Base-by-base conservation (phyloP, 2,113 vertebrate species). In the Lota lota region DNA sequence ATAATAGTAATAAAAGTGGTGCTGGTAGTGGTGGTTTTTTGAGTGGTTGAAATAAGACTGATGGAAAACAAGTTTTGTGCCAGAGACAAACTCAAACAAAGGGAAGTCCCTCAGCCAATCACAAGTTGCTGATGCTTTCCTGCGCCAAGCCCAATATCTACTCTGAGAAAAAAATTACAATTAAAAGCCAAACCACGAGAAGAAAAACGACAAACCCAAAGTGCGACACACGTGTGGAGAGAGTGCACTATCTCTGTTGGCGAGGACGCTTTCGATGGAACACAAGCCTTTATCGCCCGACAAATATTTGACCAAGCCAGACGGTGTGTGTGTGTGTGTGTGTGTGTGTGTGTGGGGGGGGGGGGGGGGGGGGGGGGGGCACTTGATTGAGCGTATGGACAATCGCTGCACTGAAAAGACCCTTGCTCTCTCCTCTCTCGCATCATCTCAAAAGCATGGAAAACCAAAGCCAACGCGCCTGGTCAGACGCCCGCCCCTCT, bases 251-350 rank as follows among this genome's bases (percentile, higher is more conserved):
- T 67, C 57, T 63, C 61, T 16, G 14, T 20, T 22, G 59, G 14
- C 19, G 24, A 79, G 33, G 63, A 64, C 18, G 63, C 24, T 68
- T 72, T 76, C 33, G 40, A 60, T 2, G 15, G 61, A 28, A 66
- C 3, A 77, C 73, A 79, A 71, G 53, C 69, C 72, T 64, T 68
- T 61, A 61, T 69, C 16, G 16, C 3, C 51, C 5, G 17, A 72
- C 78, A 87, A 85, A 87, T 89, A 83, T 89, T 87, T 83, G 80
- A 47, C 79, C 71, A 58, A 76, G n/a, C 63, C 63, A 69, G 79
- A 63, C 22, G 22, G 68, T 40, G 33, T 33, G 2, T 47, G 40
- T 47, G 40, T 47, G 40, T 47, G 40, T 12, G 40, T 47, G 40
- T 47, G 40, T 47, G 40, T 47, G 40, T 47, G 40, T 47, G 40